Evolutionary conservation across 2,113 vertebrate species (phyloP).

Genomic region (Sterna hirundo): DNA sequence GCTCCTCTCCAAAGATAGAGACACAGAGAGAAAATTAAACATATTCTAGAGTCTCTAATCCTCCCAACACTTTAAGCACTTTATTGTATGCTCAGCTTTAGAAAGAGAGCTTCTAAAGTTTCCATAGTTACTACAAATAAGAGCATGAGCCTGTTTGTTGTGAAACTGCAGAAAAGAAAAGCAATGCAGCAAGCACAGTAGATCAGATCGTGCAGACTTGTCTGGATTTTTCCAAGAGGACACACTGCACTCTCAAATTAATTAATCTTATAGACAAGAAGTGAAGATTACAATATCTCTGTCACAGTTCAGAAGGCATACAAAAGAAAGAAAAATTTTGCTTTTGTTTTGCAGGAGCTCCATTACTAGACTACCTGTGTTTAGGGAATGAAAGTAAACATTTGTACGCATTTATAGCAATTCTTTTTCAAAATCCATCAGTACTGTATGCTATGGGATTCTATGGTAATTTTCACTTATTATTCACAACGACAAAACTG

Average conservation of each 20-base stretch:
- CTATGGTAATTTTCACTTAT: neutral
- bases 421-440: neutral
- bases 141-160: constrained; percentile 67
- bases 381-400: neutral
- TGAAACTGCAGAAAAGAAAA: constrained; percentile 18
- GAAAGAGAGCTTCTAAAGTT: constrained; percentile 77
- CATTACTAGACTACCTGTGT: neutral
- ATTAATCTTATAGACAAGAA: neutral
- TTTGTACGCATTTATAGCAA: neutral
- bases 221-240: neutral
- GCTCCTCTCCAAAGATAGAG: constrained; percentile 74
- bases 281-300: neutral
- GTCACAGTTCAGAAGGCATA: neutral
- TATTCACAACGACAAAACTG: neutral
- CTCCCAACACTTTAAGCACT: constrained; percentile 80
- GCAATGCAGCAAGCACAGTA: neutral
- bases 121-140: constrained; percentile 78
- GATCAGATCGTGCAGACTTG: neutral
- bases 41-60: constrained; percentile 84
- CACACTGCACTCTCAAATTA: neutral
- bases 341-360: neutral
- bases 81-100: constrained; percentile 77
- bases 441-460: neutral
- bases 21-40: constrained; percentile 85
- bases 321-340: neutral